Evolutionary conservation across 2,113 vertebrate genomes (phyloP).

Genomic region (Chaetorhynchus papuensis): DNA sequence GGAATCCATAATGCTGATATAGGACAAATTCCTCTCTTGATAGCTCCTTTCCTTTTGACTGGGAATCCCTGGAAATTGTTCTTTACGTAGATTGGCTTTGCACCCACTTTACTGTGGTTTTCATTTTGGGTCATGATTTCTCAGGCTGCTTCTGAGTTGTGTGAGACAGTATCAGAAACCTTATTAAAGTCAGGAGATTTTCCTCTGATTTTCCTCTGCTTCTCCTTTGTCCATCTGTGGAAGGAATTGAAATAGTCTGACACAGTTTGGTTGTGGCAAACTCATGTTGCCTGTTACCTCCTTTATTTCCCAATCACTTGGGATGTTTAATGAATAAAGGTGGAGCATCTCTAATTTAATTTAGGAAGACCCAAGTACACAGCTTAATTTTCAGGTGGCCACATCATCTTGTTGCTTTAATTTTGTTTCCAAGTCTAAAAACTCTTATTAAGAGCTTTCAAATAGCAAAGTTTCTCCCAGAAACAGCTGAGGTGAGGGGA

Average conservation of each 20-base stretch:
- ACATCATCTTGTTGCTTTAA: not conserved
- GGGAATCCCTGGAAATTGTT: not conserved
- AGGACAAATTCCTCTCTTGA: not conserved
- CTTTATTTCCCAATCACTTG: not conserved
- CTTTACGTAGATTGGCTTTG: not conserved
- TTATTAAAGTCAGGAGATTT: not conserved
- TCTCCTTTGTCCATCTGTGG: not conserved
- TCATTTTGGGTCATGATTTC: not conserved
- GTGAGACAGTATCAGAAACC: not conserved
- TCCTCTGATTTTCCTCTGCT: not conserved
- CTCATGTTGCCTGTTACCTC: not conserved
- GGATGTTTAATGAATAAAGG: not conserved
- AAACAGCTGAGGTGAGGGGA: not conserved
- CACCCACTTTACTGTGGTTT: not conserved
- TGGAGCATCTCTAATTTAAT: not conserved
- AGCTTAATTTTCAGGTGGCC: not conserved
- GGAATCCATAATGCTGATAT: not conserved
- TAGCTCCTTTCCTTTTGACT: not conserved
- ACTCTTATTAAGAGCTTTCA: not conserved
- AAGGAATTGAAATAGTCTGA: not conserved
- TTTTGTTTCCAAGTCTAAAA: not conserved
- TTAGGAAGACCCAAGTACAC: not conserved
- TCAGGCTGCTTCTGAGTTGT: not conserved
- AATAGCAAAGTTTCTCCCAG: not conserved
- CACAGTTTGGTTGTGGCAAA: not conserved